Conservation (phyloP, 2,113 vertebrate genomes). For the Phoxinus phoxinus region DNA sequence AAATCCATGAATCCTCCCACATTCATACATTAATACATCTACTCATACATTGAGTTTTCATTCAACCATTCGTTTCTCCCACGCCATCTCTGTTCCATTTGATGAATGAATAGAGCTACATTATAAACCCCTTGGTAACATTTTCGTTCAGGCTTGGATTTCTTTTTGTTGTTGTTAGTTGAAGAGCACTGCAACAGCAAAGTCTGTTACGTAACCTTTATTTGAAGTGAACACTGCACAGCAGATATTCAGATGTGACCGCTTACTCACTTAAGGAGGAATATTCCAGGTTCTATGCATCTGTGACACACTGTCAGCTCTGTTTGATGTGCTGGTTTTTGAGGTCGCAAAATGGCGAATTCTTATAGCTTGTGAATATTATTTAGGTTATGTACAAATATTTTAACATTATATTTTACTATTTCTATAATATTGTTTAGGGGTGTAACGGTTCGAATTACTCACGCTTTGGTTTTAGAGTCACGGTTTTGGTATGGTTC, state of each 20-base stretch:
- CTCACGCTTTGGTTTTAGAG: no score
- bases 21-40: slow-evolving; percentile 44
- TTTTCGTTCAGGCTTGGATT: slow-evolving; percentile 17
- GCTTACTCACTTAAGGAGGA: slow-evolving; percentile 2
- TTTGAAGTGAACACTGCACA: background rate
- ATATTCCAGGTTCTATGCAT: background rate
- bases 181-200: background rate
- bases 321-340: background rate
- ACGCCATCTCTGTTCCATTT: slow-evolving; percentile 19
- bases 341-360: background rate
- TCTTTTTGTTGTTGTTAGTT: background rate
- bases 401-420: background rate
- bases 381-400: background rate
- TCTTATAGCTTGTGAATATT: background rate
- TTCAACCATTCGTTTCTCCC: slow-evolving; percentile 21
- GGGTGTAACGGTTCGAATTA: no score
- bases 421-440: background rate
- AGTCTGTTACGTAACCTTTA: slow-evolving; percentile 1
- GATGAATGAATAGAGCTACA: background rate
- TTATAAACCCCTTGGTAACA: slow-evolving; percentile 9
- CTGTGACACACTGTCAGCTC: background rate
- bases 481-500: no score
- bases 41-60: slow-evolving; percentile 22
- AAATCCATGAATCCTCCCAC: slow-evolving; percentile 31
- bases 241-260: background rate